Percentiles rank a stretch among this genome's conserved stretches.
These are phyloP conservation scores for Paracanthobrama guichenoti DNA, from an alignment of 2,113 vertebrate genomes.

Conservation along the genomic window DNA sequence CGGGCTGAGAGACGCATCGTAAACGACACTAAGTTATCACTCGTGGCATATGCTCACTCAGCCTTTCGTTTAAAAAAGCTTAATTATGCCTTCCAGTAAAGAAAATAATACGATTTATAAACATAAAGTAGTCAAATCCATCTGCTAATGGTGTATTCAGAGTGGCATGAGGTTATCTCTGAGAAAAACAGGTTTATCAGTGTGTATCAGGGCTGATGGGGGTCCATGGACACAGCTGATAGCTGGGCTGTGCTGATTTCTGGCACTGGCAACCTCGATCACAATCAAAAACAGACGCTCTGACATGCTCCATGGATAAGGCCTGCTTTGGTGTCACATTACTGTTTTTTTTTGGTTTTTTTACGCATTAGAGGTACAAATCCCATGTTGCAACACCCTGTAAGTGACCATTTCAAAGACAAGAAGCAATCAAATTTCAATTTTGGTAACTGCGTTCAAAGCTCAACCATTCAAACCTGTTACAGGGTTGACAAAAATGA, in stretches of 20 bases:
- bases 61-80: neutral
- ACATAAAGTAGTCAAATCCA: neutral
- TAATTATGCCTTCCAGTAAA: conserved; percentile 14
- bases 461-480: neutral
- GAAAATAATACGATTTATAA: neutral
- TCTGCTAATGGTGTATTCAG: neutral
- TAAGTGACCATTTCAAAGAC: neutral
- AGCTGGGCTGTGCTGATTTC: neutral
- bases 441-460: neutral
- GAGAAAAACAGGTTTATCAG: conserved; percentile 1
- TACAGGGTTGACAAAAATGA: neutral
- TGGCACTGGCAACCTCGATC: neutral
- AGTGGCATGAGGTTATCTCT: neutral
- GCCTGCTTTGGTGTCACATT: neutral
- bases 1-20: neutral
- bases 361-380: neutral
- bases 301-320: neutral
- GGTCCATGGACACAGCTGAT: neutral
- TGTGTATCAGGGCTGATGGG: neutral
- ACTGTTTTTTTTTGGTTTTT: neutral
- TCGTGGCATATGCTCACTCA: neutral
- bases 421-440: neutral
- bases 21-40: conserved; percentile 15
- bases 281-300: neutral
- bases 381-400: neutral